These are phyloP conservation scores for Resseliella maxima DNA, from an alignment of 2,888 invertebrate genomes.

Conservation along the genomic window DNA sequence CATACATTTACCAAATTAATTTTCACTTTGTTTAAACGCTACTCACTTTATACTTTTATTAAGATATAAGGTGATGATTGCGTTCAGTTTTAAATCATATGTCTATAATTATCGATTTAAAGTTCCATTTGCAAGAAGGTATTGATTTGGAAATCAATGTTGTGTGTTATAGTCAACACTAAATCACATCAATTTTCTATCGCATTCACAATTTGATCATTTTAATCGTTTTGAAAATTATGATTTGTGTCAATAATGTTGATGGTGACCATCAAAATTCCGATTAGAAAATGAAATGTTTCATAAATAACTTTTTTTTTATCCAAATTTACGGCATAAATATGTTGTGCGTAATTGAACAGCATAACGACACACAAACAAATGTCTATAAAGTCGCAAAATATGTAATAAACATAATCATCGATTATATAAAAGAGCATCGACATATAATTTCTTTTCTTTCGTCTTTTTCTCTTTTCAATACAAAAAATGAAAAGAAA, in stretches of 20 bases:
- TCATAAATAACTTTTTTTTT: too few relatives aligned
- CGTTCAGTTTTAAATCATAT: not conserved
- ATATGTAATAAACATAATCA: slow-evolving; percentile 19
- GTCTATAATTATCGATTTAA: slow-evolving; percentile 1
- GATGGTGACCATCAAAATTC: too few relatives aligned
- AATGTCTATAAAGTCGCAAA: not conserved
- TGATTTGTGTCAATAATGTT: too few relatives aligned
- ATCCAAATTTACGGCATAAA: too few relatives aligned
- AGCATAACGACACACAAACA: not conserved
- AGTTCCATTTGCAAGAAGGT: not conserved
- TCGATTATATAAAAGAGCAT: slow-evolving; percentile 16
- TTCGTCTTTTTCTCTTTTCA: not conserved
- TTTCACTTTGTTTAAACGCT: not conserved
- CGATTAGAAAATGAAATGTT: too few relatives aligned
- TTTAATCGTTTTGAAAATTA: too few relatives aligned
- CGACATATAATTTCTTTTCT: not conserved
- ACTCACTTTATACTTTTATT: not conserved
- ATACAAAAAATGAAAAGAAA: not conserved
- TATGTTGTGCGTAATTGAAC: too few relatives aligned
- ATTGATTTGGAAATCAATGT: not conserved
- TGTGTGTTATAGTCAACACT: not conserved
- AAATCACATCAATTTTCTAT: too few relatives aligned
- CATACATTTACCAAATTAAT: not conserved
- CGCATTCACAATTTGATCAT: too few relatives aligned
- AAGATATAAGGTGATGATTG: not conserved